Percentiles rank a stretch among this genome's conserved stretches.
phyloP scores from a whole-genome alignment of 64 coral and sea anemone genomes.

The Exaiptasia diaphana region DNA sequence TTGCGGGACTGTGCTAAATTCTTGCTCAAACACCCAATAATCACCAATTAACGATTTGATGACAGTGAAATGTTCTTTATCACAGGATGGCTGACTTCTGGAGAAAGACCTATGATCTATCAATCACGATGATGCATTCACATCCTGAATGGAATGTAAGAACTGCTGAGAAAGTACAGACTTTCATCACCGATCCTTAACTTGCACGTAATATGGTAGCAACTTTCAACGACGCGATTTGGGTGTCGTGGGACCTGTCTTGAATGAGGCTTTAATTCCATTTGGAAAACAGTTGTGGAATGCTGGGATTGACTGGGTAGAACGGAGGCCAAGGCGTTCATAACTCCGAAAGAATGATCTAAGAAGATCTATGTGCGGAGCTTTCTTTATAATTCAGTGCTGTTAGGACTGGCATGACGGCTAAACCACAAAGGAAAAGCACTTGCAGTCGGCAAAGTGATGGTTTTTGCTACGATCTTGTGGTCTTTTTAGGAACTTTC shows the following conservation, averaged over 20 bases:
- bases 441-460: too few relatives aligned
- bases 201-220: neutral
- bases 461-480: too few relatives aligned
- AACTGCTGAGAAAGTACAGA: neutral
- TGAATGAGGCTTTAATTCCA: too few relatives aligned
- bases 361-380: too few relatives aligned
- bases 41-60: slow-evolving; percentile 98
- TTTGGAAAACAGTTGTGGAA: too few relatives aligned
- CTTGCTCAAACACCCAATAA: slow-evolving; percentile 98
- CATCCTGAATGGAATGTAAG: neutral
- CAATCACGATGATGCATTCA: neutral
- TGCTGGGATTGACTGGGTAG: too few relatives aligned
- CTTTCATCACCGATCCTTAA: neutral
- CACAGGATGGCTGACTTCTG: neutral
- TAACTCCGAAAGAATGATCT: too few relatives aligned
- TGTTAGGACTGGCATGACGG: too few relatives aligned
- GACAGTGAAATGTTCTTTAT: slow-evolving; percentile 60
- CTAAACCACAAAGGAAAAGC: too few relatives aligned
- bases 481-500: too few relatives aligned
- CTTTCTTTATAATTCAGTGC: too few relatives aligned
- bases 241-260: neutral
- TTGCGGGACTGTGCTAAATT: slow-evolving; percentile 90
- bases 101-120: slow-evolving; percentile 4
- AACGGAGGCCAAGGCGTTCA: too few relatives aligned
- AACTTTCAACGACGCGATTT: neutral